Evolutionary conservation across 2,888 invertebrate species (phyloP), one percentile per base, ranked within the genome.

Genomic region (Stegana nigrithorax): DNA sequence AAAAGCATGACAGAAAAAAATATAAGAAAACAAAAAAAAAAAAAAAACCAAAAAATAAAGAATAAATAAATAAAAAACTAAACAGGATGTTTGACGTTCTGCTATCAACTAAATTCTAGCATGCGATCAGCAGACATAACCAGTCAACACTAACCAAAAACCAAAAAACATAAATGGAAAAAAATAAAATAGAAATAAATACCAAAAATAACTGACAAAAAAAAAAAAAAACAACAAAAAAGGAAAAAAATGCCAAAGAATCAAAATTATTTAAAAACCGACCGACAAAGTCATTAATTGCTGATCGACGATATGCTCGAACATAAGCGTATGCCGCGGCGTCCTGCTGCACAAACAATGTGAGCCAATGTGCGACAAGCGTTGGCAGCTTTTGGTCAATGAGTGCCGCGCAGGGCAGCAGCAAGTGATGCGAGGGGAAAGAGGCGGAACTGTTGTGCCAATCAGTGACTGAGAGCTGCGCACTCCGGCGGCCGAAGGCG

Each of bases 61-160:
- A 51, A 26, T 7, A 26, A 36, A 26, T 3, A 25, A 51, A 26
- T n/a, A 21, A 39, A 56, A 69, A 64, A 60, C 68, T 72, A 67
- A 72, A 73, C 78, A 75, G 75, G 75, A 75, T 78, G 74, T 73
- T 71, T 75, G 78, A 59, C 61, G 21, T 32, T 53, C 75, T 75
- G 75, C 78, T 78, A 75, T 73, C 76, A 75, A 73, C 75, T 64
- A 73, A 78, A 73, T 75, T 78, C 78, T 76, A 75, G 66, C 69
- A 75, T 73, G 75, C 78, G 75, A 75, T 75, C 75, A 66, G 62
- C 47, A 44, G 44, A 44, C 44, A 44, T 14, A 17, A 44, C n/a
- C 36, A 10, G n/a, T 10, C 8, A 17, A 6, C 3, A 42, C 6
- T 14, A 10, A 47, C 47, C 21, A 47, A 47, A 8, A 23, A 21